Base-by-base conservation (phyloP, 2,113 vertebrate species). In the Centropus unirufus region DNA sequence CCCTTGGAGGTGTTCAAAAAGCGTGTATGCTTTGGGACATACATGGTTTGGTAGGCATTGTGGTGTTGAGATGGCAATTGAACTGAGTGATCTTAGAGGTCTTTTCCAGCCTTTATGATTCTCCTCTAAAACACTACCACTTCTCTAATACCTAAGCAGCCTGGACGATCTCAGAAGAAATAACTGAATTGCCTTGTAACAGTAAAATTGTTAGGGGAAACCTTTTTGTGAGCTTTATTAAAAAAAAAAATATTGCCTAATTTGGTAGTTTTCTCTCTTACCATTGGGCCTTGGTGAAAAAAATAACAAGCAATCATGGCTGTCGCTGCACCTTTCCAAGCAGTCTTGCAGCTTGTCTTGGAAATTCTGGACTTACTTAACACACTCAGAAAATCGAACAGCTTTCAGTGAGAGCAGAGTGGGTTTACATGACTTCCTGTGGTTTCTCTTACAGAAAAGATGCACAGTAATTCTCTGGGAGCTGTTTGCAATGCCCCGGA, bases 281-380 rank as follows among this genome's bases (percentile, higher is more conserved):
- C 10, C 7, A 5, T 34, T 24, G 19, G 23, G 12, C 17, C 44
- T n/a, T 39, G 30, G 14, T 47, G 61, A 8, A 14, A 5, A 23
- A 39, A 12, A 4, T 69, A 17, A 32, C 39, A 26, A 57, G 6
- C 32, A 67, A 16, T 27, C 3, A 0, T 83, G 39, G 14, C 62
- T 85, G 55, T 70, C 82, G 18, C 51, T 80, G 51, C 19, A 20
- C 74, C 80, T 83, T 73, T 69, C 57, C 39, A 81, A 72, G 24
- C n/a, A 84, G 66, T 87, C 74, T 87, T 92, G 74, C 74, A 77
- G 67, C 29, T 92, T 89, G 30, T 61, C 67, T 64, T 84, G 78
- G 77, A 91, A 95, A 83, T 89, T 92, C 75, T 74, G 88, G 85
- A 20, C 42, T 95, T 87, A 39, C 78, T 69, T 87, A 84, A 80